Percentiles rank a stretch among this genome's conserved stretches.
Evolutionary conservation across 2,113 vertebrate genomes (phyloP).

Genomic region (Phaethon lepturus): DNA sequence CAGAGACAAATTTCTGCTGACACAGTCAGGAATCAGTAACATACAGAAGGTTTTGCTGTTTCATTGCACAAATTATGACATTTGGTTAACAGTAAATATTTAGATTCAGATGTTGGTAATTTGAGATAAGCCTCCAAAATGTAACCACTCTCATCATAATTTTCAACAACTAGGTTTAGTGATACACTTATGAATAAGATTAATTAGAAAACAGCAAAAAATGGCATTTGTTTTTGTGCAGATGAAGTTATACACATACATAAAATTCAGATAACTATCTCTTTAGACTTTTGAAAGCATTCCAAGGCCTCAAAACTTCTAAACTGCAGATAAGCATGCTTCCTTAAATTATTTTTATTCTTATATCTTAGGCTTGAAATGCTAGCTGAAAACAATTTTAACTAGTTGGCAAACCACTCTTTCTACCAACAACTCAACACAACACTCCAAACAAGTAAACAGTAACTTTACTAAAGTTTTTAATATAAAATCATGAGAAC

Average conservation of each 20-base stretch:
- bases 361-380: background rate
- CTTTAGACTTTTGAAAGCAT: background rate
- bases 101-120: background rate
- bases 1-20: background rate
- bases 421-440: background rate
- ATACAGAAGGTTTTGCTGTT: background rate
- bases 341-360: background rate
- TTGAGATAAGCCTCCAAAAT: background rate
- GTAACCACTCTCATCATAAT: background rate
- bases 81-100: background rate
- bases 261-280: background rate
- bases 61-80: background rate
- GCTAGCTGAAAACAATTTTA: background rate
- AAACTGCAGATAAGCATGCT: background rate
- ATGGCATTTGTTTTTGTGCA: background rate
- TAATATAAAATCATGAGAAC: background rate
- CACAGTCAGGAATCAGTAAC: background rate
- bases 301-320: background rate
- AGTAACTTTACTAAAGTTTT: background rate
- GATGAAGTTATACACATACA: background rate
- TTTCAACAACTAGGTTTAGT: background rate
- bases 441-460: background rate
- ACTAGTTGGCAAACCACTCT: background rate
- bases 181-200: background rate
- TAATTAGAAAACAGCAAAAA: background rate